Evolutionary conservation across 2,113 vertebrate genomes (phyloP), one percentile per base, ranked within the genome.

Genomic region (Nestor notabilis): DNA sequence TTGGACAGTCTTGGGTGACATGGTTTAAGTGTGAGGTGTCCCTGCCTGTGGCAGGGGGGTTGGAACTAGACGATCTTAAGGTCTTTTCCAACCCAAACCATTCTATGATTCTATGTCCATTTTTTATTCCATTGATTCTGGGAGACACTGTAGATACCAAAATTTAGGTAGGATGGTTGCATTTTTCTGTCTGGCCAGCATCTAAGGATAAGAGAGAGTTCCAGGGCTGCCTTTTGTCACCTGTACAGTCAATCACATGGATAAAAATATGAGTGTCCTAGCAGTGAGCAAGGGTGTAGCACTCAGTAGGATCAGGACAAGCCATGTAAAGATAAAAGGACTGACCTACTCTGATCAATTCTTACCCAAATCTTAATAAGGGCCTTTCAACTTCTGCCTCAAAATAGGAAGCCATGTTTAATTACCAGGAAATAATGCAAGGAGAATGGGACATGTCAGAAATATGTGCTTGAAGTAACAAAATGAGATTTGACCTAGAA

Each of bases 401-500:
- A 31, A 78, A 94, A 83, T 71, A 74, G 70, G 28, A 80, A 61
- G 3, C 3, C 47, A 14, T 60, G 12, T 50, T 66, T 89, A 91
- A 92, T 88, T 86, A 80, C 41, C 20, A 44, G 52, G 50, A 92
- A 87, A 47, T 18, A 66, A 25, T 43, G 14, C 19, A 87, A 92
- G 44, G 61, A 93, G 89, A 94, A 95, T 37, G 50, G 35, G 31
- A 77, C n/a, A 71, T 85, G 55, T 72, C 47, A 84, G 56, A 89
- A 90, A 80, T 71, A 71, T 7, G 35, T 89, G 68, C 61, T 94
- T 84, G 76, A 85, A 66, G 37, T 77, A 68, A 85, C 70, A 91
- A 75, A 93, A 86, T 61, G 69, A 84, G 81, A 77, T 93, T 92
- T 87, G 82, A 95, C 93, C 81, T 83, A 77, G 79, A 93, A 89